phyloP scores from a whole-genome alignment of 2,888 invertebrate species.

The Leucoptera coffeella region DNA sequence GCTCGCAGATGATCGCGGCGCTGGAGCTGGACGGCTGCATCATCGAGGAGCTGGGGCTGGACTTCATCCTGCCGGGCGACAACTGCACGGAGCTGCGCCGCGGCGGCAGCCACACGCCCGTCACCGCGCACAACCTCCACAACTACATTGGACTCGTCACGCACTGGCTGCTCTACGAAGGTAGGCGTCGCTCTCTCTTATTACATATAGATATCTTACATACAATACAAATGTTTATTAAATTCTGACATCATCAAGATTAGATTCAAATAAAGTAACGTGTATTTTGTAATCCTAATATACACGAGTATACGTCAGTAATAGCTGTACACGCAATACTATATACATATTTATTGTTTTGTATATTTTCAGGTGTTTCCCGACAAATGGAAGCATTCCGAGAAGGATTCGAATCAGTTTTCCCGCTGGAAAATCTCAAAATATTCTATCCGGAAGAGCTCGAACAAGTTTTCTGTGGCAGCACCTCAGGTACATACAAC shows the following conservation, averaged over 20 bases:
- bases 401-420: slow-evolving; percentile 96
- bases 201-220: too few relatives aligned
- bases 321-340: too few relatives aligned
- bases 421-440: slow-evolving; percentile 79
- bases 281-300: too few relatives aligned
- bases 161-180: slow-evolving; percentile 94
- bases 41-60: slow-evolving; percentile 84
- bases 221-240: too few relatives aligned
- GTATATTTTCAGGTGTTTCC: slow-evolving; percentile 54
- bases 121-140: slow-evolving; percentile 89
- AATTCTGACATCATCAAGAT: too few relatives aligned
- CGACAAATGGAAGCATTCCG: slow-evolving; percentile 95
- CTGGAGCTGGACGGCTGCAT: slow-evolving; percentile 86
- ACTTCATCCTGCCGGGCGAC: slow-evolving; percentile 95
- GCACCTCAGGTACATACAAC: slow-evolving; percentile 60
- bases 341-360: too few relatives aligned
- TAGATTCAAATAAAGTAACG: too few relatives aligned
- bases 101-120: slow-evolving; percentile 83
- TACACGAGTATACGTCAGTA: too few relatives aligned
- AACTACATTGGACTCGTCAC: slow-evolving; percentile 89
- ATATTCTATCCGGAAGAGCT: slow-evolving; percentile 96
- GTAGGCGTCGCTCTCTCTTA: slow-evolving; percentile 17
- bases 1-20: slow-evolving; percentile 61
- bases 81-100: slow-evolving; percentile 86
- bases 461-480: slow-evolving; percentile 85